Evolutionary conservation across 2,888 invertebrate species (phyloP).

Genomic region (Drosophila austrosaltans): DNA sequence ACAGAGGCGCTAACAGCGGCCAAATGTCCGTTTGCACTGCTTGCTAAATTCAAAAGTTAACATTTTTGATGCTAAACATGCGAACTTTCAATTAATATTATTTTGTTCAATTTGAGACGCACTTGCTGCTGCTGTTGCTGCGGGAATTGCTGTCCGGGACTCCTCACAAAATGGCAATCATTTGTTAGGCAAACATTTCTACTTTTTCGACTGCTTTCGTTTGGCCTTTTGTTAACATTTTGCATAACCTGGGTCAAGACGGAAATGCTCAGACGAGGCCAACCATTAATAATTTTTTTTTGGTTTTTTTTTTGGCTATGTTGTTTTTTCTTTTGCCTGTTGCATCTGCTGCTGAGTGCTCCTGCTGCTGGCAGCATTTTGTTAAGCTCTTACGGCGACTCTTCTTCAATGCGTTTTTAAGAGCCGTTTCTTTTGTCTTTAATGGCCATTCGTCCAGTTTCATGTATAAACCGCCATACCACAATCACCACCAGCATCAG

Average conservation of each 20-base stretch:
- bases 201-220: constrained; percentile 70
- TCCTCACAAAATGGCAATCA: constrained; percentile 62
- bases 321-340: constrained; percentile 3
- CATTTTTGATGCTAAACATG: constrained; percentile 40
- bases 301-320: constrained; percentile 27
- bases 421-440: constrained; percentile 65
- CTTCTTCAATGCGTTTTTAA: constrained; percentile 58
- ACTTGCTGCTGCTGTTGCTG: constrained; percentile 40
- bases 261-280: constrained; percentile 71
- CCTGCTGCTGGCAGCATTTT: constrained; percentile 8
- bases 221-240: constrained; percentile 76
- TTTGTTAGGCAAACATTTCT: constrained; percentile 73
- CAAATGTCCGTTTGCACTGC: neutral
- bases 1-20: constrained; percentile 24
- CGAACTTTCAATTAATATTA: constrained; percentile 64
- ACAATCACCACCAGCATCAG: constrained; percentile 41
- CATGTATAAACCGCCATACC: constrained; percentile 51
- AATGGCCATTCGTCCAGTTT: constrained; percentile 38
- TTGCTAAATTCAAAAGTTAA: neutral
- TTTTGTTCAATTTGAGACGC: constrained; percentile 53
- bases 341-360: constrained; percentile 36
- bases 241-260: constrained; percentile 77
- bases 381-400: constrained; percentile 17
- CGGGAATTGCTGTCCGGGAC: constrained; percentile 30
- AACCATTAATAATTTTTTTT: constrained; percentile 72